phyloP scores from a whole-genome alignment of 2,113 vertebrate species.

The Centropus unirufus region DNA sequence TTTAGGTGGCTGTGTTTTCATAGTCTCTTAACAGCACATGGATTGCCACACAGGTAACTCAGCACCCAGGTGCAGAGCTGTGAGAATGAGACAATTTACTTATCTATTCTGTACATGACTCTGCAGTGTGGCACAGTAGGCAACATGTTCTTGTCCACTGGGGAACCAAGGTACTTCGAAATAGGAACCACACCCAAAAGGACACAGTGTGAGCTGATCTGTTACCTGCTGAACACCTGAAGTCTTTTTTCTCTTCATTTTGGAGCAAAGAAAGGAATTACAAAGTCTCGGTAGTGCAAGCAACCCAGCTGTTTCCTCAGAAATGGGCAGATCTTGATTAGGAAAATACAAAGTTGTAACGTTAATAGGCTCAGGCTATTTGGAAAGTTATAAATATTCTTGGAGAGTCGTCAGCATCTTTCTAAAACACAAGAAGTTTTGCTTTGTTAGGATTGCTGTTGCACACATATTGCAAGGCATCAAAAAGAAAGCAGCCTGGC shows the following conservation, averaged over 20 bases:
- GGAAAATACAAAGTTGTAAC: background rate
- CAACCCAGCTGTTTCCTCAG: background rate
- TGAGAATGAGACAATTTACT: background rate
- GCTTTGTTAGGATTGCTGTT: conserved; percentile 26
- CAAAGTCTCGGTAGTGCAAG: background rate
- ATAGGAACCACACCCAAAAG: background rate
- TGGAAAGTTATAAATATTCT: conserved; percentile 35
- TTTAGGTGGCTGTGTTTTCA: background rate
- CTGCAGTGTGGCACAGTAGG: background rate
- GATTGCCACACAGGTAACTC: background rate
- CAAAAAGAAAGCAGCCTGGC: conserved; percentile 41
- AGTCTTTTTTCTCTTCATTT: background rate
- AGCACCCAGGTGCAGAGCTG: rapidly evolving
- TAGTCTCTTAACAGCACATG: background rate
- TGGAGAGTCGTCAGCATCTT: background rate
- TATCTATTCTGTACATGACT: background rate
- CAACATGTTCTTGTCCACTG: background rate
- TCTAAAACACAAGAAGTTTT: conserved; percentile 8
- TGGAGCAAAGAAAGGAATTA: background rate
- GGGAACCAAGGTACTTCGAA: background rate
- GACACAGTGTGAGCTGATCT: background rate
- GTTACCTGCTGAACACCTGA: background rate
- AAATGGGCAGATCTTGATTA: background rate
- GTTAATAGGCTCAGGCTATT: background rate
- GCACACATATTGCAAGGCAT: background rate